Evolutionary conservation across 2,888 invertebrate species (phyloP), one percentile per base, ranked within the genome.

Genomic region (Venusia cambrica): DNA sequence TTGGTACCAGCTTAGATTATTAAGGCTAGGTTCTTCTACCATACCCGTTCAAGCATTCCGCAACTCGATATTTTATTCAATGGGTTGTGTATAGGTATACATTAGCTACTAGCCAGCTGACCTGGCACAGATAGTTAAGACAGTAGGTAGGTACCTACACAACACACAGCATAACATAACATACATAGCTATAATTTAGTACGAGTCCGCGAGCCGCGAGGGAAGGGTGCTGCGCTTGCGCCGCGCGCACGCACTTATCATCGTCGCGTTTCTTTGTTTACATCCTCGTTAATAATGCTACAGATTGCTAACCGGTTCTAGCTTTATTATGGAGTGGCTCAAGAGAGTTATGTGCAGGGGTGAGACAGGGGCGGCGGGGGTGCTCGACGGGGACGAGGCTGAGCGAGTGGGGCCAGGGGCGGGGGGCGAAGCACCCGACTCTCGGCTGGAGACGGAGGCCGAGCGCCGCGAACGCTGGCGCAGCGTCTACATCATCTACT

Each of bases 401-500:
- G 19, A 6, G 36, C 12, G 22, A 21, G 15, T 12, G 17, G 19
- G 10, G 27, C 14, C 31, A 28, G 33, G 12, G 16, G 32, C 20
- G 35, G 19, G 3, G 38, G 38, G 14, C 20, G 31, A 12, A 17
- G 14, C 24, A 8, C 15, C 43, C 22, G 36, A 21, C 30, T 49
- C 49, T 12, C 40, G 79, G 34, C 79, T 95, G 58, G 95, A 95
- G 88, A 93, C 91, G 2, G 67, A 79, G 20, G 76, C 79, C 38
- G 91, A 95, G 67, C 90, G 90, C 51, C 88, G 87, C 51, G 89
- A 91, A 66, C 88, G 96, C 78, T 94, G 93, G 93, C 89, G 90
- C 48, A 95, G 95, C 46, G 89, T 96, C 44, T 91, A 93, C 61
- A 89, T 94, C 20, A 93, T 96, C 62, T 95, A 96, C 78, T 95